A percentile compares a stretch with the other conserved stretches of the same genome.
These are phyloP conservation scores for Athene noctua DNA, from an alignment of 2,113 vertebrate species.

Conservation along the genomic window DNA sequence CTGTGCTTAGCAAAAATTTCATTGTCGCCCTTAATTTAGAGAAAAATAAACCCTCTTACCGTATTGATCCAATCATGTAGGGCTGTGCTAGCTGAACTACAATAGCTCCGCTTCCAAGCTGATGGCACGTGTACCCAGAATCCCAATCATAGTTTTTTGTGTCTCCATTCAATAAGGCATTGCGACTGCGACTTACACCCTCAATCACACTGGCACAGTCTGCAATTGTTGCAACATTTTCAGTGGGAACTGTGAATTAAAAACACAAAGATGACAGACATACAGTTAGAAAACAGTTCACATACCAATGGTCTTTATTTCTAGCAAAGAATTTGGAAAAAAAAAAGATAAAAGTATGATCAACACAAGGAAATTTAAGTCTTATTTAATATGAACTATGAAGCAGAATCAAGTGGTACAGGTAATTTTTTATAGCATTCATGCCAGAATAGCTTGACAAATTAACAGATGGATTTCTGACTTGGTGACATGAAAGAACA, in stretches of 20 bases:
- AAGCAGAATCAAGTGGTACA: not conserved
- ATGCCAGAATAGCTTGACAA: not conserved
- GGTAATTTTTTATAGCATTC: not conserved
- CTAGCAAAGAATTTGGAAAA: not conserved
- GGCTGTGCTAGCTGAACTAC: conserved; percentile 97
- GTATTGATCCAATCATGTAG: conserved; percentile 88
- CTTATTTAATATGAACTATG: not conserved
- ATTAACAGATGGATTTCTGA: not conserved
- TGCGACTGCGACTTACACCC: conserved; percentile 94
- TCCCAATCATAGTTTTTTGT: conserved; percentile 99
- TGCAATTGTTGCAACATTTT: conserved; percentile 91
- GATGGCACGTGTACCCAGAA: conserved; percentile 97
- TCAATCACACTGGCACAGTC: conserved; percentile 94
- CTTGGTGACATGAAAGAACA: not conserved
- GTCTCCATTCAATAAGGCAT: conserved; percentile 95
- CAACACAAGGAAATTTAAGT: not conserved
- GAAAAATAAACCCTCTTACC: conserved; percentile 72
- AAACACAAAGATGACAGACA: conserved; percentile 29
- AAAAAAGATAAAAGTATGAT: not conserved
- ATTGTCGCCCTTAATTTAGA: not conserved
- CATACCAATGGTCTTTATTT: not conserved
- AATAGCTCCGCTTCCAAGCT: conserved; percentile 95
- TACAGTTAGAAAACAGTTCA: not conserved
- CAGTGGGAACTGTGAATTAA: conserved; percentile 83
- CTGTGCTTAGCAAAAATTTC: not conserved